Conservation (phyloP, 2,797 vertebrate species). For the Phrynocephalus vlangalii region DNA sequence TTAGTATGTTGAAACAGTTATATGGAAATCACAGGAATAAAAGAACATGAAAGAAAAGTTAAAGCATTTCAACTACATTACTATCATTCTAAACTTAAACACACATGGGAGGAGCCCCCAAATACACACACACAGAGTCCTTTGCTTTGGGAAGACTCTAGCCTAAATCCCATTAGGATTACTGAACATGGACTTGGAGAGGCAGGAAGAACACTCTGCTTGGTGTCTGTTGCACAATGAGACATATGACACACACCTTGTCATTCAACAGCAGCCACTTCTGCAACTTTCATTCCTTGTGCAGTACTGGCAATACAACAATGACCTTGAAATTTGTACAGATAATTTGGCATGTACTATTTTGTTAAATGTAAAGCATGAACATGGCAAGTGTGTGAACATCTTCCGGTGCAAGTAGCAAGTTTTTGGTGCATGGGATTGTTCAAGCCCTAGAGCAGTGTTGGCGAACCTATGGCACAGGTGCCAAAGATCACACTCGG, state of each 20-base stretch:
- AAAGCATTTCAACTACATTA: conserved; percentile 44
- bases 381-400: background rate
- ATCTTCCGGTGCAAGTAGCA: background rate
- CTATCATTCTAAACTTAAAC: conserved; percentile 41
- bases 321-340: background rate
- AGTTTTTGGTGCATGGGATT: background rate
- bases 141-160: too few relatives aligned
- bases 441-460: background rate
- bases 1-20: conserved; percentile 29
- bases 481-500: too few relatives aligned
- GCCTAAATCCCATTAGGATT: too few relatives aligned
- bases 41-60: conserved; percentile 44
- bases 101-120: conserved; percentile 8
- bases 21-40: conserved; percentile 52
- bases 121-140: conserved; percentile 6
- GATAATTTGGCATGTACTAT: conserved; percentile 27
- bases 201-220: too few relatives aligned
- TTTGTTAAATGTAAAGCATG: conserved; percentile 15
- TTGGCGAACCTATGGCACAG: too few relatives aligned
- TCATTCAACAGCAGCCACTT: too few relatives aligned
- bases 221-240: too few relatives aligned
- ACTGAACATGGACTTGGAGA: too few relatives aligned
- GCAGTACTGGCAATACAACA: too few relatives aligned
- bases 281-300: too few relatives aligned
- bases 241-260: too few relatives aligned